phyloP scores from a whole-genome alignment of 1,140 invertebrate species.

The Sitobion miscanthi region DNA sequence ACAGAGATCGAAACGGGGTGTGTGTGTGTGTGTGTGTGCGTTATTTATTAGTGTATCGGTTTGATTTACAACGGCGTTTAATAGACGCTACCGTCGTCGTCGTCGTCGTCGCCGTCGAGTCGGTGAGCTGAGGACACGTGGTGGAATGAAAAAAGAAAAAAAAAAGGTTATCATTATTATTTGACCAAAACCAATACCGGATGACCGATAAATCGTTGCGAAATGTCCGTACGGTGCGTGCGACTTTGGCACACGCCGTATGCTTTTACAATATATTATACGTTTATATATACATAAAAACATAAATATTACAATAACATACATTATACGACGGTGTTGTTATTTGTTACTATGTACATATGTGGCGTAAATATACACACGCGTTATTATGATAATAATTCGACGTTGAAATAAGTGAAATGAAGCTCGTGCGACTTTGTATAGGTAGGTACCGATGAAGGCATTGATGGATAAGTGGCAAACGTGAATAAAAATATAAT shows the following conservation, averaged over 20 bases:
- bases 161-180: not conserved
- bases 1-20: conserved; percentile 2
- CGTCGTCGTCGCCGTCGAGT: not conserved
- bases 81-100: conserved; percentile 25
- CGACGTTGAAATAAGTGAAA: not conserved
- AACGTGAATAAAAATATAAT: not conserved
- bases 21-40: not conserved
- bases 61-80: conserved; percentile 55
- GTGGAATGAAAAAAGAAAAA: not conserved
- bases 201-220: not conserved
- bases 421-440: no score
- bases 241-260: not conserved
- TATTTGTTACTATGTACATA: no score
- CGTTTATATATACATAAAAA: no score
- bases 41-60: conserved; percentile 49
- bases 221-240: not conserved
- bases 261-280: not conserved
- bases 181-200: not conserved
- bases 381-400: not conserved
- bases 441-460: not conserved
- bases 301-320: no score
- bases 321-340: no score
- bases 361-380: no score
- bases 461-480: not conserved
- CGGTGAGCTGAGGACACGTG: not conserved